These are phyloP conservation scores for Addax nasomaculatus DNA, from an alignment of 2,113 vertebrate genomes.

Conservation along the genomic window DNA sequence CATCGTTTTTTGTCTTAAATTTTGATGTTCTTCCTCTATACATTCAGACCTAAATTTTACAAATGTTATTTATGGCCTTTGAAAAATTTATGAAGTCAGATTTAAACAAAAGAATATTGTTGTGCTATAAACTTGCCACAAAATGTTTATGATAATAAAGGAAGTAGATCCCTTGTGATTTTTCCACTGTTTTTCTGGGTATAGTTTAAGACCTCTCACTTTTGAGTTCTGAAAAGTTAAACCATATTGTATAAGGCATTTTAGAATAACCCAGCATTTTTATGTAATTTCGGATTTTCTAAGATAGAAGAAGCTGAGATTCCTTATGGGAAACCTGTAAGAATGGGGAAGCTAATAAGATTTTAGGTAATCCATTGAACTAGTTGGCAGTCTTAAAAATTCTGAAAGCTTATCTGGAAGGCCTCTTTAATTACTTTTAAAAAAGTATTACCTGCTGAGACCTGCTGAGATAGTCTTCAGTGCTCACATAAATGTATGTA, in stretches of 20 bases:
- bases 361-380: conserved; percentile 14
- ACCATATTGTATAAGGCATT: not conserved
- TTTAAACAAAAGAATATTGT: not conserved
- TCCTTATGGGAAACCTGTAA: not conserved
- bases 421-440: conserved; percentile 24
- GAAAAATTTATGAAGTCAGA: not conserved
- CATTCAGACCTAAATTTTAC: conserved; percentile 22
- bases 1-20: not conserved
- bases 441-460: conserved; percentile 17
- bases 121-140: not conserved
- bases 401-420: conserved; percentile 9
- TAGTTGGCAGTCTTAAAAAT: conserved; percentile 17
- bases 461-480: conserved; percentile 9
- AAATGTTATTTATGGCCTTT: conserved; percentile 2
- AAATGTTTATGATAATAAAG: not conserved
- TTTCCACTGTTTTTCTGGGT: not conserved
- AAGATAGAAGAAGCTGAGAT: not conserved
- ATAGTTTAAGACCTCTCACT: not conserved
- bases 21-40: not conserved
- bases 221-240: not conserved
- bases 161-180: not conserved
- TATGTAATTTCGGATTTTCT: not conserved
- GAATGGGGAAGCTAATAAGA: not conserved
- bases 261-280: conserved; percentile 14
- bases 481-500: conserved; percentile 38